Base-by-base conservation (phyloP, 2,797 vertebrate genomes). In the Fringilla coelebs region DNA sequence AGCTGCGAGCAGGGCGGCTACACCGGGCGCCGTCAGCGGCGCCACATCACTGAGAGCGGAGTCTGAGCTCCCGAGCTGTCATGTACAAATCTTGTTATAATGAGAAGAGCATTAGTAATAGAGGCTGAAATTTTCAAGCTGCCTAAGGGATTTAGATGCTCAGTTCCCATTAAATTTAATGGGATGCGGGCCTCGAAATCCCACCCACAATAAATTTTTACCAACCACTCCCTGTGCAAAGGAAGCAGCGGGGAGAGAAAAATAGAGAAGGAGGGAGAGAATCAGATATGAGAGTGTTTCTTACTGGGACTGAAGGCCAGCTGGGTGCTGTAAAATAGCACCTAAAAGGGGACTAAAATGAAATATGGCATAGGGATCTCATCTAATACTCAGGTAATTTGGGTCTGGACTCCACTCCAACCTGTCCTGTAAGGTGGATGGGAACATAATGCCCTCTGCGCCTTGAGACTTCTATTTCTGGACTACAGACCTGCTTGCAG, bases 111-210 rank as follows among this genome's bases (percentile, higher is more conserved):
- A 94, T 90, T 95, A 94, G 95, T 95, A 93, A 96, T 82, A 92
- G 83, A 88, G 95, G 83, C 94, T 95, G 96, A 96, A 96, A 96
- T 93, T 95, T 93, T 94, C 94, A 96, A 96, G 91, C 94, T 95
- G 94, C 94, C 95, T 96, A 95, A 93, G 94, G 94, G 95, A 94
- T 93, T 97, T 94, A 96, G 96, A 96, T 90, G 96, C 96, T 94
- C 94, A 36, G 88, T 55, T 96, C 85, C 95, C 91, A 96, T 96
- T 97, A 96, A 94, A 94, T 94, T 95, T 95, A 96, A 96, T 95
- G 80, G 95, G 52, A 91, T 93, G 88, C 29, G 0, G 79, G 85
- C 85, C 71, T 84, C 28, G 43, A 93, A 93, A 94, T 95, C 94
- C 94, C 89, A 92, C 95, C 94, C 93, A 93, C 80, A 88, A 81